A percentile compares a stretch with the other conserved stretches of the same genome.
Evolutionary conservation across 2,888 invertebrate species (phyloP).

Genomic region (Coremacera marginata): DNA sequence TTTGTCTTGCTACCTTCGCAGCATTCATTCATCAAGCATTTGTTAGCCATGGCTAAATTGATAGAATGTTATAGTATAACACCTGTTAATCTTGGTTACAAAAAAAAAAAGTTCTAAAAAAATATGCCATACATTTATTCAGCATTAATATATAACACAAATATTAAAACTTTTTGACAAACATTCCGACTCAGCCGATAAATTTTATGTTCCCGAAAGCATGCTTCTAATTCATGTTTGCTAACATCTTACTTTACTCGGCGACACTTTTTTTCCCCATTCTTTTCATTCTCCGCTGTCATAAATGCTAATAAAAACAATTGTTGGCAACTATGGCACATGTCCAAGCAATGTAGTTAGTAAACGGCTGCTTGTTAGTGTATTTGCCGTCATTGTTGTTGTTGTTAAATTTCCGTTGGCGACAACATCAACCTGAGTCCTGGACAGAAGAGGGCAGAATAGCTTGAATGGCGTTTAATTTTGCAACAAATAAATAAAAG

Average conservation of each 20-base stretch:
- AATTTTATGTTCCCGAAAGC: not conserved
- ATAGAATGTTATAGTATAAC: too few species aligned
- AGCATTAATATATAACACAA: not conserved
- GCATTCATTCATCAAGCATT: too few species aligned
- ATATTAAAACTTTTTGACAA: not conserved
- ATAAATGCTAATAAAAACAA: slow-evolving; percentile 10
- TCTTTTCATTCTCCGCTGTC: not conserved
- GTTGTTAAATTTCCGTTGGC: slow-evolving; percentile 8
- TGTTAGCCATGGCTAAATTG: too few species aligned
- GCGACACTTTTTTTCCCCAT: not conserved
- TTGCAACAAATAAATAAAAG: slow-evolving; percentile 50
- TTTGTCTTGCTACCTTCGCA: too few species aligned
- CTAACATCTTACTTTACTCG: not conserved
- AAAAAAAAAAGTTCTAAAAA: too few species aligned
- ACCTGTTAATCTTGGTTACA: too few species aligned
- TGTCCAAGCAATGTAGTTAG: slow-evolving; percentile 14
- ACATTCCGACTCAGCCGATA: not conserved
- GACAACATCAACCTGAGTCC: not conserved
- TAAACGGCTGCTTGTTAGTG: not conserved
- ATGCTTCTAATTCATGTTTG: not conserved
- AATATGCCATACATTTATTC: too few species aligned
- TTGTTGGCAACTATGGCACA: slow-evolving; percentile 26
- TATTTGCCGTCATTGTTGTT: not conserved
- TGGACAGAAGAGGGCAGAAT: not conserved
- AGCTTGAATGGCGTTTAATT: slow-evolving; percentile 37